Percentiles rank a stretch among this genome's conserved stretches.
Evolutionary conservation across 2,888 invertebrate genomes (phyloP).

Genomic region (Drosophila mercatorum): DNA sequence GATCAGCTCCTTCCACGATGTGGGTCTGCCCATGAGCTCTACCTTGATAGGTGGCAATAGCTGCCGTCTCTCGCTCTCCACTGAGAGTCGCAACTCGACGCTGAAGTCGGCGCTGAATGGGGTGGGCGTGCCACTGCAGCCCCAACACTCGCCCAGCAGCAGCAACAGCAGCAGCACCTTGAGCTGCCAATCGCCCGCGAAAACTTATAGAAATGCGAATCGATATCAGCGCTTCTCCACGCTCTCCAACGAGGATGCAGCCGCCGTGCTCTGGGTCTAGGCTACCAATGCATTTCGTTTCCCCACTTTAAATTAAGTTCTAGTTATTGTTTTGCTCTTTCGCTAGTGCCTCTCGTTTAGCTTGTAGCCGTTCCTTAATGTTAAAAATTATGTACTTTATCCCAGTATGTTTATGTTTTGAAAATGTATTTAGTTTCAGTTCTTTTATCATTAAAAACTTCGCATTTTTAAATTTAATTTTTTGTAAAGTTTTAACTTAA

Average conservation of each 20-base stretch:
- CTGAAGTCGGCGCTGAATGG: slow-evolving; percentile 79
- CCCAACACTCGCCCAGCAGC: slow-evolving; percentile 8
- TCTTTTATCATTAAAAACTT: slow-evolving; percentile 23
- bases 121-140: slow-evolving; percentile 76
- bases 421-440: slow-evolving; percentile 28
- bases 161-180: slow-evolving; percentile 25
- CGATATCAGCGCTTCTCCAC: slow-evolving; percentile 83
- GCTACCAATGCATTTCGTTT: not conserved
- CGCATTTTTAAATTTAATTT: slow-evolving; percentile 66
- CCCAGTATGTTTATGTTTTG: slow-evolving; percentile 16
- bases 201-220: slow-evolving; percentile 79
- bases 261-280: slow-evolving; percentile 83
- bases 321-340: slow-evolving; percentile 31
- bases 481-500: slow-evolving; percentile 48
- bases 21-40: slow-evolving; percentile 87
- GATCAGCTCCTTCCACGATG: slow-evolving; percentile 93
- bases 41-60: slow-evolving; percentile 61
- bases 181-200: slow-evolving; percentile 65
- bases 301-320: slow-evolving; percentile 17
- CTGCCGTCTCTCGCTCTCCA: slow-evolving; percentile 58
- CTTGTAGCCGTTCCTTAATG: slow-evolving; percentile 34
- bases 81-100: slow-evolving; percentile 83
- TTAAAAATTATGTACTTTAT: slow-evolving; percentile 26
- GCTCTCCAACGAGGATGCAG: slow-evolving; percentile 82
- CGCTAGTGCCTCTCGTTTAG: slow-evolving; percentile 57